Evolutionary conservation across 2,888 invertebrate species (phyloP).

Genomic region (Autographa pulchrina): DNA sequence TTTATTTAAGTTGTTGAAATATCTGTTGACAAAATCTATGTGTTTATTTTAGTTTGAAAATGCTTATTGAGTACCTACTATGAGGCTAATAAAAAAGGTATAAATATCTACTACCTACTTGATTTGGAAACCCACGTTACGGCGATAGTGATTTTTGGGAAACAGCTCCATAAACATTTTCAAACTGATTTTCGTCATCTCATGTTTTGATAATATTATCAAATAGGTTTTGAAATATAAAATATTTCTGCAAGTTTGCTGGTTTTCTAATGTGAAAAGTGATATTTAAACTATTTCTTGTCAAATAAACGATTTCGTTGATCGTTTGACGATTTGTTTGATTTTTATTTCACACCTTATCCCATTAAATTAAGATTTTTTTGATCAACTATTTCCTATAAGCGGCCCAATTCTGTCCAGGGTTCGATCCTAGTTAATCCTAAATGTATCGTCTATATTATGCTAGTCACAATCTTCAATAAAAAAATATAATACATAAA

Average conservation of each 20-base stretch:
- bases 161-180: constrained; percentile 8
- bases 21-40: constrained; percentile 22
- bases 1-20: constrained; percentile 34
- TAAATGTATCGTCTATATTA: too few species aligned
- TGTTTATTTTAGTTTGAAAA: constrained; percentile 26
- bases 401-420: too few species aligned
- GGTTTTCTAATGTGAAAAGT: constrained; percentile 74
- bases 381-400: too few species aligned
- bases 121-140: neutral
- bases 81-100: neutral
- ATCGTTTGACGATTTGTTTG: constrained; percentile 69
- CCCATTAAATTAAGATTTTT: neutral
- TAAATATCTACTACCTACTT: neutral
- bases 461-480: too few species aligned
- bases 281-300: constrained; percentile 82
- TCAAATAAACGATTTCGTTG: constrained; percentile 80
- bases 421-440: too few species aligned
- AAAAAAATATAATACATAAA: too few species aligned
- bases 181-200: constrained; percentile 22
- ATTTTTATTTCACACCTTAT: constrained; percentile 29
- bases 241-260: constrained; percentile 62
- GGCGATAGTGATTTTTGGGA: neutral
- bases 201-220: constrained; percentile 35
- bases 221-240: constrained; percentile 47
- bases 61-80: neutral